Evolutionary conservation across 1,140 invertebrate species (phyloP), one percentile per base, ranked within the genome.

Genomic region (Nasonia giraulti): DNA sequence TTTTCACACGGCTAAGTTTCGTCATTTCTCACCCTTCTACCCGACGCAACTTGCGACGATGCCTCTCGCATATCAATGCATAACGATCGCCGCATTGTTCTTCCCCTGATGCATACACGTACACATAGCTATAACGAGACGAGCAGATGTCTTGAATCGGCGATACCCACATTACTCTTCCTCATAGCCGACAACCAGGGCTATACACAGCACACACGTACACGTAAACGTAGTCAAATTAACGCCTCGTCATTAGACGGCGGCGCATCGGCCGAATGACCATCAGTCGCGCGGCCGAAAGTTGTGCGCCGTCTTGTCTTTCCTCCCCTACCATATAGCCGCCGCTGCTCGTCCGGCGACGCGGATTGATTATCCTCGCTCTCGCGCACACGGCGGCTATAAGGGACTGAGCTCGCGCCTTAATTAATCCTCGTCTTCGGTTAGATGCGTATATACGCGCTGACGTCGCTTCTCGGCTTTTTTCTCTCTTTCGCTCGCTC

Each of bases 181-280:
- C 55, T 62, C 55, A 17, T 62, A 62, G 55, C 6, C 17, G 17
- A 20, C 55, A 20, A 4, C 20, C 5, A 37, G 33, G 33, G 33
- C 33, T 37, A 37, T n/a, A n/a, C 17, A 47, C 14, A 37, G 62
- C 68, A 81, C 12, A 81, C 12, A 83, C 85, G 78, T 82, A 86
- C 66, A 84, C 50, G 78, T 68, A 87, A 86, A 86, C 88, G 73
- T 77, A 68, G 87, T 87, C 89, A 88, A 90, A 91, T 92, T 91
- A 91, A 89, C 89, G 90, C 88, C 89, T 91, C 88, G 89, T 91
- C 90, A 91, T 92, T 91, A 92, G 87, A 37, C 77, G 47, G 69
- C 73, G 68, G 31, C 71, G 20, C 55, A 73, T 47, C 76, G 68
- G 33, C 31, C 10, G 8, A 84, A 31, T 69, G 82, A 77, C 62